Conservation (phyloP, 92 coral and sea anemone genomes). For the Zoanthus sansibaricus region DNA sequence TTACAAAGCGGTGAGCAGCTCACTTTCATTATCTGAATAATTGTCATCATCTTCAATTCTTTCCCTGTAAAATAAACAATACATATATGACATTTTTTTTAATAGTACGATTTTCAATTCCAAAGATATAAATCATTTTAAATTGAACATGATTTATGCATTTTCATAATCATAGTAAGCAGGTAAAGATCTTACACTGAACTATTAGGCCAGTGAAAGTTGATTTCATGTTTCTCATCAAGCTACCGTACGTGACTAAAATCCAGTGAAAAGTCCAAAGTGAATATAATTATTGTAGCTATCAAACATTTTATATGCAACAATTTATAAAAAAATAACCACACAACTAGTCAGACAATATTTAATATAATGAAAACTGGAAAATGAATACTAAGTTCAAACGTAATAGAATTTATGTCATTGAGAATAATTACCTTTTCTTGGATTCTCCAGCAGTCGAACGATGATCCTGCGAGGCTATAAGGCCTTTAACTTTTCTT, state of each 20-base stretch:
- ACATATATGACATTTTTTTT: too few species aligned
- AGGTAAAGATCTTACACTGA: neutral
- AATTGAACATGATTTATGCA: neutral
- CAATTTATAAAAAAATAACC: neutral
- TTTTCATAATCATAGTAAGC: neutral
- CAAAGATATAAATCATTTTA: too few species aligned
- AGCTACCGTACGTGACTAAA: neutral
- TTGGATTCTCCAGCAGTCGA: constrained; percentile 19
- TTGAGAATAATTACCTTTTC: constrained; percentile 27
- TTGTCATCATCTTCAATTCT: too few species aligned
- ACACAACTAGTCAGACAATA: neutral
- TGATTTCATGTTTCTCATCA: too few species aligned
- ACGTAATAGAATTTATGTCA: constrained; percentile 3
- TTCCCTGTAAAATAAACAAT: too few species aligned
- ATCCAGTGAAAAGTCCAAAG: neutral
- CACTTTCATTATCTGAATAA: too few species aligned
- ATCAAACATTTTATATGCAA: constrained; percentile 2
- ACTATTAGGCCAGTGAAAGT: too few species aligned
- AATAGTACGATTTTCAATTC: too few species aligned
- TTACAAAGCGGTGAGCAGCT: too few species aligned
- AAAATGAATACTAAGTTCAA: constrained; percentile 2
- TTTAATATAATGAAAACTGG: neutral
- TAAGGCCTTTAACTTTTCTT: constrained; percentile 16
- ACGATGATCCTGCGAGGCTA: constrained; percentile 22
- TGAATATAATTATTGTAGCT: neutral